These are phyloP conservation scores for Eubucco bourcierii DNA, from an alignment of 2,113 vertebrate genomes.

Conservation along the genomic window DNA sequence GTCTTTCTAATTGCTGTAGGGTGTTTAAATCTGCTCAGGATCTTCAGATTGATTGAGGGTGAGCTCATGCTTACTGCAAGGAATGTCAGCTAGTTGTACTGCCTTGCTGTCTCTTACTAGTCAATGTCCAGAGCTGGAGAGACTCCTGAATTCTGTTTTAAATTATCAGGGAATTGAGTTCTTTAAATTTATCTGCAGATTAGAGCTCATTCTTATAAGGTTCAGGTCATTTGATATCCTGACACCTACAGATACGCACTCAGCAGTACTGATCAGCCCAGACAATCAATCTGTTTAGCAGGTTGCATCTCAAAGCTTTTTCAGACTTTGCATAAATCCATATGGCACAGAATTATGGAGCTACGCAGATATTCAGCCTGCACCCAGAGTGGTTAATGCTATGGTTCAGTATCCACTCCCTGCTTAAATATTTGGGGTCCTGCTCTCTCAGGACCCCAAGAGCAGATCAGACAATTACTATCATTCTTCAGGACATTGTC, in stretches of 20 bases:
- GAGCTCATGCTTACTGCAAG: neutral
- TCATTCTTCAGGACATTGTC: neutral
- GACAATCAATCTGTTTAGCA: neutral
- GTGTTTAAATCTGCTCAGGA: neutral
- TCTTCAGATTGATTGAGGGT: neutral
- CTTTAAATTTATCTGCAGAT: neutral
- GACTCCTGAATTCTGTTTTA: neutral
- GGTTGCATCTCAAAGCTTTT: neutral
- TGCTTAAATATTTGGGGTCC: neutral
- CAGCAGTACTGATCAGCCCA: neutral
- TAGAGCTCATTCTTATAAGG: neutral
- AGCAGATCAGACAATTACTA: neutral
- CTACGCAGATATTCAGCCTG: neutral
- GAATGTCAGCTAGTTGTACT: neutral
- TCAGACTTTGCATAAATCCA: neutral
- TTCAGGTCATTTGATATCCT: neutral
- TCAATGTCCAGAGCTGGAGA: neutral
- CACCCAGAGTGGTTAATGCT: neutral
- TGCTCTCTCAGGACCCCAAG: neutral
- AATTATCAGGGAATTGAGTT: neutral
- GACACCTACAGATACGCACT: neutral
- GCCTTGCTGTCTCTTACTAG: neutral
- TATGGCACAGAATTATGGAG: neutral
- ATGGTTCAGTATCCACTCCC: neutral
- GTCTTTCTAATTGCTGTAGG: neutral